phyloP scores from a whole-genome alignment of 2,113 vertebrate species.

The Cinclus cinclus region DNA sequence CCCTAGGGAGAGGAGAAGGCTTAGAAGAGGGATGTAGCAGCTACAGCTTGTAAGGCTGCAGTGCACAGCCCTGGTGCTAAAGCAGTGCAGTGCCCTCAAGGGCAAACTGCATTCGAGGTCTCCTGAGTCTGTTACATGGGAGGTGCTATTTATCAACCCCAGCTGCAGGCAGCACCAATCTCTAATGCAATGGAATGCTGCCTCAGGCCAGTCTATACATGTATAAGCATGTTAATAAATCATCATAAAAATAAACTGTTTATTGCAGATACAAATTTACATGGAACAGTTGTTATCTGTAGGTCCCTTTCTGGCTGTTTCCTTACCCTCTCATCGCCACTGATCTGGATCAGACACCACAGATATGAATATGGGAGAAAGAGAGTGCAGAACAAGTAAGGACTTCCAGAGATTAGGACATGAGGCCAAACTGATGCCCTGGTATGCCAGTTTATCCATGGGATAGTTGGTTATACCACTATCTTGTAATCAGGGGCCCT shows the following conservation, averaged over 20 bases:
- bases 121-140: neutral
- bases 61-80: neutral
- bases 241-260: constrained; percentile 57
- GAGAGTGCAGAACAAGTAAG: neutral
- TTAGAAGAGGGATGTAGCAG: neutral
- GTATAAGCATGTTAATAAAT: constrained; percentile 70
- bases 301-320: neutral
- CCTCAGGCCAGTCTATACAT: constrained; percentile 42
- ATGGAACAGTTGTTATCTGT: constrained; percentile 1
- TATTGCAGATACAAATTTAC: constrained; percentile 69
- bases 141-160: constrained; percentile 8
- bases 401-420: neutral
- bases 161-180: neutral
- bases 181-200: neutral
- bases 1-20: neutral
- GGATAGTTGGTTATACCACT: neutral
- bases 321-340: neutral
- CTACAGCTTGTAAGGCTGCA: neutral
- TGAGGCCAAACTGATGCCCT: accelerated
- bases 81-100: neutral
- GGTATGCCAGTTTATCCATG: neutral
- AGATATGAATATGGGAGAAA: neutral
- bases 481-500: neutral
- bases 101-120: neutral
- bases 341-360: neutral